A percentile compares a stretch with the other conserved stretches of the same genome.
Conservation (phyloP, 53 echinoderm and acorn worm genomes). For the Holothuria scabra region DNA sequence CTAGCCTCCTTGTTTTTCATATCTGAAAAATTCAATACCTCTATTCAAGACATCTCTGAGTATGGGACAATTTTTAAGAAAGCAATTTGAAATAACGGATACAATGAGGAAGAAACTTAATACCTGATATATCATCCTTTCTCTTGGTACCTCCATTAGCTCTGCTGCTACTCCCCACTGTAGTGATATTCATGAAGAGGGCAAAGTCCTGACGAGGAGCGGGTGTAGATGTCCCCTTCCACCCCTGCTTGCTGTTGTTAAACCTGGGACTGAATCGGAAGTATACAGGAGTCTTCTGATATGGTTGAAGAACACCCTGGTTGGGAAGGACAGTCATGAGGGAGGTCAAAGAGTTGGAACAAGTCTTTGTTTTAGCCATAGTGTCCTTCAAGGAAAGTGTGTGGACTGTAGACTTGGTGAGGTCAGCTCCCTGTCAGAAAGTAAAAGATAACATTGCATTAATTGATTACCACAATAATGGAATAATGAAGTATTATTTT, state of each 20-base stretch:
- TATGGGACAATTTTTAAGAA: too few relatives aligned
- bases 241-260: constrained; percentile 81
- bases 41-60: too few relatives aligned
- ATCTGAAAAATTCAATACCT: too few relatives aligned
- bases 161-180: constrained; percentile 86
- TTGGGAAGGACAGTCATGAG: constrained; percentile 86
- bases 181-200: constrained; percentile 89
- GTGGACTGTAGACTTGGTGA: constrained; percentile 94
- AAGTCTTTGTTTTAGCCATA: constrained; percentile 62
- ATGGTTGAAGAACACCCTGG: constrained; percentile 86
- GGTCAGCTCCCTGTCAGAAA: constrained; percentile 76
- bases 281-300: constrained; percentile 82
- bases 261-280: constrained; percentile 98
- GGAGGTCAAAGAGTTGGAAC: constrained; percentile 82
- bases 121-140: constrained; percentile 24
- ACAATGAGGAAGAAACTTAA: too few relatives aligned
- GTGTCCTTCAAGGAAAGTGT: constrained; percentile 78
- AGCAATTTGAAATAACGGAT: too few relatives aligned
- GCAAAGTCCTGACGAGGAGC: constrained; percentile 98
- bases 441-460: too few relatives aligned
- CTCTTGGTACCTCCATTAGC: constrained; percentile 45
- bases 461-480: too few relatives aligned
- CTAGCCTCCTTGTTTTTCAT: too few relatives aligned
- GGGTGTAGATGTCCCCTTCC: constrained; percentile 84
- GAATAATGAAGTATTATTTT: too few relatives aligned